These are phyloP conservation scores for Diarsia brunnea DNA, from an alignment of 2,888 invertebrate genomes.

Conservation along the genomic window DNA sequence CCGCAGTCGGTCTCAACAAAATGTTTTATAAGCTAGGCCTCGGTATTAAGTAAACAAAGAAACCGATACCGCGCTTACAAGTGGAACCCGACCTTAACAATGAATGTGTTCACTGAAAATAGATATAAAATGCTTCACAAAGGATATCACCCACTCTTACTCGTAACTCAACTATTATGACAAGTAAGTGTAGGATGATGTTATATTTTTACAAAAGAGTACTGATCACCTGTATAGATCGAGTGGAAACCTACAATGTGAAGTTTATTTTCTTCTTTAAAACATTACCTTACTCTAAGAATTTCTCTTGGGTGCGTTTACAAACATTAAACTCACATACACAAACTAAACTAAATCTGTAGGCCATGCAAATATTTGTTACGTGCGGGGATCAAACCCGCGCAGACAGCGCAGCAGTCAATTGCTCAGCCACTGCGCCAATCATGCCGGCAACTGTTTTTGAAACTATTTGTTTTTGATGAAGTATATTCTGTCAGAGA, in stretches of 20 bases:
- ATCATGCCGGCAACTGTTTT: neutral
- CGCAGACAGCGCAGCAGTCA: too few species aligned
- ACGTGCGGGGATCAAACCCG: too few species aligned
- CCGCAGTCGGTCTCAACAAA: neutral
- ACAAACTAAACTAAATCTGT: too few species aligned
- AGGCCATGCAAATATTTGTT: too few species aligned
- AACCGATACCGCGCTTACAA: conserved; percentile 1
- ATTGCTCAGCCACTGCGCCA: too few species aligned
- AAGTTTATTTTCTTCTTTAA: neutral
- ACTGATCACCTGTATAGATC: neutral
- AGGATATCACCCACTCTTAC: conserved; percentile 7
- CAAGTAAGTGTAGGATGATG: neutral
- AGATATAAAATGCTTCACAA: conserved; percentile 2
- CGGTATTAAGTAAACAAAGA: neutral
- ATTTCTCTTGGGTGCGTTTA: too few species aligned
- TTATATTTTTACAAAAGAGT: neutral
- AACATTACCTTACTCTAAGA: too few species aligned
- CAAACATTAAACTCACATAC: too few species aligned
- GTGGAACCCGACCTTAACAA: conserved; percentile 10
- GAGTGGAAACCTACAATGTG: neutral
- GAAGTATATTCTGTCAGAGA: too few species aligned
- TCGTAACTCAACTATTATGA: neutral
- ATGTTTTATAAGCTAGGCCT: neutral
- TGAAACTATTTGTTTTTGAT: too few species aligned
- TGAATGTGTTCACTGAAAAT: conserved; percentile 21